Evolutionary conservation across 2,888 invertebrate species (phyloP).

Genomic region (Vannuccia rotundouncinata): DNA sequence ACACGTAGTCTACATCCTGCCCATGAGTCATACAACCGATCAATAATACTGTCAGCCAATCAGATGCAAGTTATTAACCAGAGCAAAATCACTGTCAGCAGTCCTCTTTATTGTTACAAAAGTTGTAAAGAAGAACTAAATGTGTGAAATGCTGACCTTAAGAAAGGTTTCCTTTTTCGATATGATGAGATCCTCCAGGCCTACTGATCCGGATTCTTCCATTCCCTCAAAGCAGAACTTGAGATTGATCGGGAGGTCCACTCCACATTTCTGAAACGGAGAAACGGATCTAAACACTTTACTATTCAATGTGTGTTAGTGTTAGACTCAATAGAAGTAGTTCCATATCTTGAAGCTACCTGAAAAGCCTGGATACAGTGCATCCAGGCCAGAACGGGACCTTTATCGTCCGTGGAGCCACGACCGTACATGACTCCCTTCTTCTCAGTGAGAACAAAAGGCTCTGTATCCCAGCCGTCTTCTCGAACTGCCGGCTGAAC

Average conservation of each 20-base stretch:
- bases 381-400: slow-evolving; percentile 84
- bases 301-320: too few species aligned
- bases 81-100: too few species aligned
- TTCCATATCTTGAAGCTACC: too few species aligned
- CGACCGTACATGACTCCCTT: slow-evolving; percentile 83
- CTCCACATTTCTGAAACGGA: slow-evolving; percentile 6
- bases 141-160: too few species aligned
- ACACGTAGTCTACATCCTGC: slow-evolving; percentile 79
- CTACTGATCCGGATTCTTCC: slow-evolving; percentile 94
- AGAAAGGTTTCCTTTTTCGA: slow-evolving; percentile 71
- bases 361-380: slow-evolving; percentile 84
- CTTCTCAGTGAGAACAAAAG: slow-evolving; percentile 78
- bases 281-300: not conserved
- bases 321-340: too few species aligned
- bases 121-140: too few species aligned
- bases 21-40: too few species aligned
- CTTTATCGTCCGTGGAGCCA: slow-evolving; percentile 84
- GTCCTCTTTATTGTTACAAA: too few species aligned
- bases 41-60: too few species aligned
- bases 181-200: slow-evolving; percentile 76
- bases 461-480: slow-evolving; percentile 92
- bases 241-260: slow-evolving; percentile 41
- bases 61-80: too few species aligned
- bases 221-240: slow-evolving; percentile 91
- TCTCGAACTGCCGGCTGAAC: slow-evolving; percentile 86